Percentiles rank a stretch among this genome's conserved stretches.
Conservation (phyloP, 2,113 vertebrate genomes). For the Hippocampus guttulatus region DNA sequence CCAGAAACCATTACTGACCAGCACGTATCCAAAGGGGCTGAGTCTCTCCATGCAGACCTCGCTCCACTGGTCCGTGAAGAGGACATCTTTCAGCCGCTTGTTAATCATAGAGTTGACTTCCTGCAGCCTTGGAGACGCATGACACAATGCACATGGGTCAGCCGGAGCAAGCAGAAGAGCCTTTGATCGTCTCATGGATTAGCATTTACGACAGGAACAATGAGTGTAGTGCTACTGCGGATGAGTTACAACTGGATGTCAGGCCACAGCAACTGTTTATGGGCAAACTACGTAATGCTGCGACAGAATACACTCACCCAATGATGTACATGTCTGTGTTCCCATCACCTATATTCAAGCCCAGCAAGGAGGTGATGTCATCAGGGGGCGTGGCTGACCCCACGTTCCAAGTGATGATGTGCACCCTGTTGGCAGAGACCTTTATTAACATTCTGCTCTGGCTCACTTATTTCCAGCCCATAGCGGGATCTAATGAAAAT, state of each 20-base stretch:
- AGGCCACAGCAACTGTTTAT: not conserved
- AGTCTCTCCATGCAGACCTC: conserved; percentile 95
- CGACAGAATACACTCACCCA: conserved; percentile 76
- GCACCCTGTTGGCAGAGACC: conserved; percentile 75
- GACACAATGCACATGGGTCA: conserved; percentile 33
- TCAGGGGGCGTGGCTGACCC: conserved; percentile 88
- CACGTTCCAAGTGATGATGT: conserved; percentile 95
- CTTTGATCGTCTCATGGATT: conserved; percentile 11
- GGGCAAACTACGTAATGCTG: not conserved
- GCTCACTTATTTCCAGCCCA: not conserved
- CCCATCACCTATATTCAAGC: conserved; percentile 80
- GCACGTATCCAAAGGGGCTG: conserved; percentile 88
- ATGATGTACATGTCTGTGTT: conserved; percentile 91
- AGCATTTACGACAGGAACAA: conserved; percentile 7
- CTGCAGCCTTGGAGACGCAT: conserved; percentile 79
- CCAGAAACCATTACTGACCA: conserved; percentile 77
- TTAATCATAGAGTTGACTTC: conserved; percentile 98
- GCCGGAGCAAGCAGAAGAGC: conserved; percentile 10
- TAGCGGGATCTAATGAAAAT: not conserved
- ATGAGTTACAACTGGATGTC: conserved; percentile 11
- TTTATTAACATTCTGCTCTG: not conserved
- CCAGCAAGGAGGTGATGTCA: conserved; percentile 87
- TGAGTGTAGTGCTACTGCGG: conserved; percentile 3
- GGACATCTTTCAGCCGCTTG: conserved; percentile 91
- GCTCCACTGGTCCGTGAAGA: conserved; percentile 98